Conservation (phyloP, 1,140 invertebrate species). For the Drosophila auraria region DNA sequence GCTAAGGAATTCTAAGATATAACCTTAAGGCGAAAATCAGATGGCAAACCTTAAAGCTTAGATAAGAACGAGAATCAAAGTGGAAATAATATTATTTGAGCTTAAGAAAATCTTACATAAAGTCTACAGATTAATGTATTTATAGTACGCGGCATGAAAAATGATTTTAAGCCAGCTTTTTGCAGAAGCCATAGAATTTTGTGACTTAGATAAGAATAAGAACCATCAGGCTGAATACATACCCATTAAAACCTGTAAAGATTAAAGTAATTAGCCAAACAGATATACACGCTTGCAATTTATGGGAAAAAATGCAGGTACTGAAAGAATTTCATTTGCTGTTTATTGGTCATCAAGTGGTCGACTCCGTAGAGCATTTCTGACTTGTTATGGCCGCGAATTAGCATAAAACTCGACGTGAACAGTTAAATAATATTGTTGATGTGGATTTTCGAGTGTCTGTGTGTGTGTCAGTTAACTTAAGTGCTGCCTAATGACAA, state of each 20-base stretch:
- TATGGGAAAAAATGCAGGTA: constrained; percentile 6
- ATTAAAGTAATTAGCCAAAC: constrained; percentile 12
- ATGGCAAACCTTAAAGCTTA: constrained; percentile 6
- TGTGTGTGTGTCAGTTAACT: constrained; percentile 57
- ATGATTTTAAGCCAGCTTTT: constrained; percentile 2
- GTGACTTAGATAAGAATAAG: not conserved
- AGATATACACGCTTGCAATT: constrained; percentile 7
- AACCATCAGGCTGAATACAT: constrained; percentile 1
- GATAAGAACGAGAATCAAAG: not conserved
- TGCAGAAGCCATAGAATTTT: not conserved
- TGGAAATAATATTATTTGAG: not conserved
- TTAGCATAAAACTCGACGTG: constrained; percentile 77
- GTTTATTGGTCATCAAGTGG: constrained; percentile 49
- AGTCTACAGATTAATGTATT: constrained; percentile 4
- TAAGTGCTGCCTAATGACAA: constrained; percentile 76
- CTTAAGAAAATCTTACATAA: constrained; percentile 4
- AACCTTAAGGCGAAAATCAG: constrained; percentile 15
- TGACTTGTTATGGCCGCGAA: constrained; percentile 55
- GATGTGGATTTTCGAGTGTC: constrained; percentile 29
- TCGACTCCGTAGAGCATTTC: constrained; percentile 23
- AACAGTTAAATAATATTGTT: constrained; percentile 81
- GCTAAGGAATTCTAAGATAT: constrained; percentile 6
- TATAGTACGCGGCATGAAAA: not conserved
- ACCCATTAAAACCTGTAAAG: constrained; percentile 9
- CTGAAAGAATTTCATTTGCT: constrained; percentile 28